phyloP scores from a whole-genome alignment of 2,113 vertebrate genomes.

The Phaethornis superciliosus region DNA sequence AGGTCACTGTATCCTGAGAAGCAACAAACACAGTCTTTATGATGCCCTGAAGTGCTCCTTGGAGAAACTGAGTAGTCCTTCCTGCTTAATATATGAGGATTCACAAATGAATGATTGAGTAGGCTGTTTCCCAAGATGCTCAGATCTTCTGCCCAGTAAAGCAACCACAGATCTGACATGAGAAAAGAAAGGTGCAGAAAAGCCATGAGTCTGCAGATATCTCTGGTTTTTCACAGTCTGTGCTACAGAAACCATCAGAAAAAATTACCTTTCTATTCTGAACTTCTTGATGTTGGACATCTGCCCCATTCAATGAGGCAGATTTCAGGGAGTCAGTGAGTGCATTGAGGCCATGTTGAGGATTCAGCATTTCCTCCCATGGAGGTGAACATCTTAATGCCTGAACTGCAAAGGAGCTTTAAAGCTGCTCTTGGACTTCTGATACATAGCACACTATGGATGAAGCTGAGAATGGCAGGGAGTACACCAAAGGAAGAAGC shows the following conservation, averaged over 20 bases:
- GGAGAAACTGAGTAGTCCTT: not conserved
- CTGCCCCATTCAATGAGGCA: rapidly evolving
- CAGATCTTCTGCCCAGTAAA: not conserved
- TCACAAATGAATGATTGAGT: not conserved
- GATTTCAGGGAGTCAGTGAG: not conserved
- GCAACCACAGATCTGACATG: not conserved
- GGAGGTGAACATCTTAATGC: rapidly evolving
- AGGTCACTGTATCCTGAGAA: not conserved
- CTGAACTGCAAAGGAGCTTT: not conserved
- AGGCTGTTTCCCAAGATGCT: not conserved
- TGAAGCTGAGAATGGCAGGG: rapidly evolving
- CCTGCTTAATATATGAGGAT: not conserved
- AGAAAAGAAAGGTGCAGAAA: not conserved
- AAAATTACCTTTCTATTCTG: not conserved
- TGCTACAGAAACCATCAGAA: not conserved
- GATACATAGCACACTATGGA: not conserved
- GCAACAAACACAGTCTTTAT: not conserved
- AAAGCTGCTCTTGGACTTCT: not conserved
- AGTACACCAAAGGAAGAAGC: not conserved
- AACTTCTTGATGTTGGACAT: not conserved
- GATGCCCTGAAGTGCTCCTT: conserved; percentile 12
- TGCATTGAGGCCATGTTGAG: no score
- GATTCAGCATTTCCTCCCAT: rapidly evolving
- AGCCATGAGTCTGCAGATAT: not conserved
- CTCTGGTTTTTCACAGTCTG: not conserved